phyloP scores from a whole-genome alignment of 2,113 vertebrate genomes.

The Prionailurus viverrinus region DNA sequence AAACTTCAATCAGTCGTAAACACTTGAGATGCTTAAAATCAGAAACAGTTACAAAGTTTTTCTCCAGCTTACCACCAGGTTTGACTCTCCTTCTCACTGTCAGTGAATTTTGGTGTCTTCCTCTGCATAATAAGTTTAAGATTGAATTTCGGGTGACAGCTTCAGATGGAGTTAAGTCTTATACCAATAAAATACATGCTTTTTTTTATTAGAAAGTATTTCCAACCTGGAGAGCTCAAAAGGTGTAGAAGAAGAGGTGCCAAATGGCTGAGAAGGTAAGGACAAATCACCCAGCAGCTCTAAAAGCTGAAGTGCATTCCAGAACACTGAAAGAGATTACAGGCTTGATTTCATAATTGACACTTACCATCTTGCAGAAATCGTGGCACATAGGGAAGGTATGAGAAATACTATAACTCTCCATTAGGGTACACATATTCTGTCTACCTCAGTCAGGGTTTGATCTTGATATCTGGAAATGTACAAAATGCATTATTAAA shows the following conservation, averaged over 20 bases:
- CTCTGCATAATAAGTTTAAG: not conserved
- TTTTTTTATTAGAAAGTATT: not conserved
- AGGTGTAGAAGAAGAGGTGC: not conserved
- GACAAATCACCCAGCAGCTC: not conserved
- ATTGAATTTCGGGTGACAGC: not conserved
- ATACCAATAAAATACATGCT: not conserved
- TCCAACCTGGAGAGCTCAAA: not conserved
- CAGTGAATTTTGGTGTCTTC: not conserved
- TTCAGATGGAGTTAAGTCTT: not conserved
- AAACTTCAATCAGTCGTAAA: not conserved
- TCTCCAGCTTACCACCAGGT: not conserved
- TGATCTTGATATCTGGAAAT: not conserved
- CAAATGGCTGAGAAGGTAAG: not conserved
- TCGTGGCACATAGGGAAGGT: not conserved
- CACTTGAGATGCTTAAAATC: conserved; percentile 2
- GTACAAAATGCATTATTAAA: not conserved
- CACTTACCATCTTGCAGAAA: not conserved
- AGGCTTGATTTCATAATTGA: not conserved
- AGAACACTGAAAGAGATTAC: not conserved
- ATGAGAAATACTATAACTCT: not conserved
- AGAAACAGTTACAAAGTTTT: not conserved
- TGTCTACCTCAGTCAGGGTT: not conserved
- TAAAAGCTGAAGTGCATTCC: not conserved
- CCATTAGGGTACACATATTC: not conserved
- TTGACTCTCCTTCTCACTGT: not conserved